Conservation (phyloP, 2,888 invertebrate genomes). For the Blastobasis lacticolella region DNA sequence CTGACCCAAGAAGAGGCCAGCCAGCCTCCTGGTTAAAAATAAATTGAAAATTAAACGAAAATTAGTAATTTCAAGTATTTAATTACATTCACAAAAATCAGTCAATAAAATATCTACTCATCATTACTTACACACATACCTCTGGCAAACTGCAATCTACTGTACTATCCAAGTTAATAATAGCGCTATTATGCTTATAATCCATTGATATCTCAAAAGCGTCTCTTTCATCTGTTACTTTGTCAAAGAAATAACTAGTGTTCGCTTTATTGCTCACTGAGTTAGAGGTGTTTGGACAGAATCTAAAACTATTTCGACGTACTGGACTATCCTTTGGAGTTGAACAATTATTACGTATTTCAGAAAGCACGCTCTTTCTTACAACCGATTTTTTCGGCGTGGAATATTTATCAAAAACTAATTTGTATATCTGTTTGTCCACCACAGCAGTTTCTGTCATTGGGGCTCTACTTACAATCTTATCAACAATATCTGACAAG, state of each 20-base stretch:
- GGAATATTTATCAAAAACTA: constrained; percentile 44
- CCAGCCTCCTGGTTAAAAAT: no score
- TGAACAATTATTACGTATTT: constrained; percentile 47
- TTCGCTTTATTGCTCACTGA: constrained; percentile 27
- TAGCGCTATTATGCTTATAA: constrained; percentile 39
- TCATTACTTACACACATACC: constrained; percentile 29
- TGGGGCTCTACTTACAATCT: constrained; percentile 43
- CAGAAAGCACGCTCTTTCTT: constrained; percentile 28
- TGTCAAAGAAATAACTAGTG: constrained; percentile 72
- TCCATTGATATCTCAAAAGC: constrained; percentile 77
- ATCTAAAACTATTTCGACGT: constrained; percentile 21
- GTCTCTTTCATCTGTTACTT: constrained; percentile 64
- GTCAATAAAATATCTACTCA: not conserved
- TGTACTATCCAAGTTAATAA: constrained; percentile 35
- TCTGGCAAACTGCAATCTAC: constrained; percentile 52
- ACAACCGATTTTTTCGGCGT: constrained; percentile 34
- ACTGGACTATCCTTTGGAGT: constrained; percentile 52
- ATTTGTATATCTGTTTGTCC: constrained; percentile 44
- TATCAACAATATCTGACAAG: constrained; percentile 53
- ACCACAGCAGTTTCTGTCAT: constrained; percentile 42
- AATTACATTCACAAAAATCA: no score
- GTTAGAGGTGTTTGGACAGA: constrained; percentile 23
- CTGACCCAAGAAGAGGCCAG: no score
- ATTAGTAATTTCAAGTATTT: no score
- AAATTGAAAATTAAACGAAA: no score